Evolutionary conservation across 2,113 vertebrate genomes (phyloP).

Genomic region (Oreochromis spilurus): DNA sequence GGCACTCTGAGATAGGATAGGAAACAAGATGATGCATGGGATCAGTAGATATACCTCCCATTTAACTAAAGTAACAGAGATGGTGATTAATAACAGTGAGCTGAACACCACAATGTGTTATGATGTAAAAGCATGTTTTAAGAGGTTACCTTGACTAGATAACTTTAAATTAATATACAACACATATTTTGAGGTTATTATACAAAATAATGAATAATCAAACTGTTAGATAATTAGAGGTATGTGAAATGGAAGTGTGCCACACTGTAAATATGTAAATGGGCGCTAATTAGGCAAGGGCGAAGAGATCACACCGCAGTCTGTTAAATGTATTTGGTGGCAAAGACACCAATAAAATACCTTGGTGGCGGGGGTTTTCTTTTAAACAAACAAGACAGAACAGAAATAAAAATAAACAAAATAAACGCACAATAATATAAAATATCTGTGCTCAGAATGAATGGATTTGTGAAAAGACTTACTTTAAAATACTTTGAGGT

Average conservation of each 20-base stretch:
- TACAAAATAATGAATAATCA: background rate
- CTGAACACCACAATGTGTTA: background rate
- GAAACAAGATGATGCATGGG: background rate
- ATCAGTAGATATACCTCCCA: background rate
- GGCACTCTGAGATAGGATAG: slow-evolving; percentile 70
- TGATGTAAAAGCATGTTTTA: background rate
- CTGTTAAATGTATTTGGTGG: background rate
- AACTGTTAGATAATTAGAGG: background rate
- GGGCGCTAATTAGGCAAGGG: background rate
- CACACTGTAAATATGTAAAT: background rate
- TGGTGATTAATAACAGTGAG: background rate
- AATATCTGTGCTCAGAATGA: background rate
- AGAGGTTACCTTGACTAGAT: background rate
- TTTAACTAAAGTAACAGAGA: background rate
- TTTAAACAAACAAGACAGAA: slow-evolving; percentile 2
- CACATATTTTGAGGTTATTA: background rate
- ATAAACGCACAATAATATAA: background rate
- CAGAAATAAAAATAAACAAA: background rate
- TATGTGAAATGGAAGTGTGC: background rate
- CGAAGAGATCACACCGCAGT: background rate
- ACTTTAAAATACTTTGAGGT: slow-evolving; percentile 68
- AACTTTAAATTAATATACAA: background rate
- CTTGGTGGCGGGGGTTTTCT: slow-evolving; percentile 58
- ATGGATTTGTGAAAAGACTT: slow-evolving; percentile 34
- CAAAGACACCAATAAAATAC: slow-evolving; percentile 22